Conservation (phyloP, 30 jellyfish, hydroid and myxozoan genomes). For the Catostylus mosaicus region DNA sequence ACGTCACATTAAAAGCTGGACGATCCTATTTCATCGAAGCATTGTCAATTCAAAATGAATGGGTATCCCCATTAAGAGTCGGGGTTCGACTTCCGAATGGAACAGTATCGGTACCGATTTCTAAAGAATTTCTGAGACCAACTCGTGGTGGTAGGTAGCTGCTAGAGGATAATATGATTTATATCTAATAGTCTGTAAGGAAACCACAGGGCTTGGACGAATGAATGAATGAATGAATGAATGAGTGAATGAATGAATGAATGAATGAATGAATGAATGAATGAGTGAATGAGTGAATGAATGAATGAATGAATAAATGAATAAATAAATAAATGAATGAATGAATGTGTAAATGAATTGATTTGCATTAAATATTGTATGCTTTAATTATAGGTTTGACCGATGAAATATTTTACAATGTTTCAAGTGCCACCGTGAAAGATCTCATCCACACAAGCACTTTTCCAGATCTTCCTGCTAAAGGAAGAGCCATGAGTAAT, state of each 20-base stretch:
- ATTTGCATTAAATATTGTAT: no score
- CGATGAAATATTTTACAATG: slow-evolving; percentile 90
- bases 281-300: no score
- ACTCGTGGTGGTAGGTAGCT: slow-evolving; percentile 76
- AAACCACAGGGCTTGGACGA: no score
- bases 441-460: slow-evolving; percentile 61
- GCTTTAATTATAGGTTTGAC: slow-evolving; percentile 65
- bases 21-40: slow-evolving; percentile 91
- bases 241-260: no score
- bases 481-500: slow-evolving; percentile 71
- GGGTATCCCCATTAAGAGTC: slow-evolving; percentile 85
- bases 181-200: no score
- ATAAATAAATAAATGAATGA: no score
- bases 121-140: slow-evolving; percentile 74
- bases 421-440: slow-evolving; percentile 76
- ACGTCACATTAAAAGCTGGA: slow-evolving; percentile 87
- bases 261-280: no score
- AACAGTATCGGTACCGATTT: slow-evolving; percentile 80
- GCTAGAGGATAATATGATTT: background rate
- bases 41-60: slow-evolving; percentile 70
- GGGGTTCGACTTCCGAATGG: slow-evolving; percentile 97
- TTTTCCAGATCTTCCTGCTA: slow-evolving; percentile 85
- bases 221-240: no score
- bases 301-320: no score
- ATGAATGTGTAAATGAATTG: no score